Evolutionary conservation across 2,888 invertebrate species (phyloP).

Genomic region (Drosophila borealis): DNA sequence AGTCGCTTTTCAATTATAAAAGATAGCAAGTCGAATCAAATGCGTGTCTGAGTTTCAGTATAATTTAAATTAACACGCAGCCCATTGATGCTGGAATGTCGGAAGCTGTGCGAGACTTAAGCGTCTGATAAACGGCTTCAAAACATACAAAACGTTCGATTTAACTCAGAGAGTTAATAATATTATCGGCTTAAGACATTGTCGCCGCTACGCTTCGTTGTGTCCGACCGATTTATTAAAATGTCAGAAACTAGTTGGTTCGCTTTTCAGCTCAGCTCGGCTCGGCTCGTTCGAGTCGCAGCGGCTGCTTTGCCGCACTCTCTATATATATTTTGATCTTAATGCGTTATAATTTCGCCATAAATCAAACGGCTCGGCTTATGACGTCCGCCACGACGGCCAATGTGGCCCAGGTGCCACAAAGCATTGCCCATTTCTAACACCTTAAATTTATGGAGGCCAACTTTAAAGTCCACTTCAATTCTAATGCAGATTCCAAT

Average conservation of each 20-base stretch:
- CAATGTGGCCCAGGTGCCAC: slow-evolving; percentile 4
- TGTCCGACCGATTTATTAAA: slow-evolving; percentile 78
- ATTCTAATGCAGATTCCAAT: slow-evolving; percentile 55
- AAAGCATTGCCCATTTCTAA: slow-evolving; percentile 63
- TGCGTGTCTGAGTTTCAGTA: slow-evolving; percentile 32
- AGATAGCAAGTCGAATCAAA: slow-evolving; percentile 40
- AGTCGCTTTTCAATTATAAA: slow-evolving; percentile 59
- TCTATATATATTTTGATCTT: slow-evolving; percentile 74
- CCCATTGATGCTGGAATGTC: slow-evolving; percentile 53
- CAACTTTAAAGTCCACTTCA: slow-evolving; percentile 31
- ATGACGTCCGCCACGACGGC: slow-evolving; percentile 45
- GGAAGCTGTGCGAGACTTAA: slow-evolving; percentile 65
- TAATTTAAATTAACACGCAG: slow-evolving; percentile 49
- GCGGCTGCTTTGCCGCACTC: slow-evolving; percentile 52
- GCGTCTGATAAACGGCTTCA: slow-evolving; percentile 76
- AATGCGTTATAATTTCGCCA: slow-evolving; percentile 79
- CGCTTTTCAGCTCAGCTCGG: slow-evolving; percentile 36
- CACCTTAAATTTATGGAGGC: slow-evolving; percentile 70
- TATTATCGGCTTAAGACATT: slow-evolving; percentile 79
- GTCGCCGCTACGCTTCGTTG: slow-evolving; percentile 75
- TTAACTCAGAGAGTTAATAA: slow-evolving; percentile 77
- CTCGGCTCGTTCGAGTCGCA: not conserved
- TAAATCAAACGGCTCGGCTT: slow-evolving; percentile 76
- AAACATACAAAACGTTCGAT: slow-evolving; percentile 77
- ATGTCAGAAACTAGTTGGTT: slow-evolving; percentile 77